Base-by-base conservation (phyloP, 2,888 invertebrate genomes). In the Cephus runcator region DNA sequence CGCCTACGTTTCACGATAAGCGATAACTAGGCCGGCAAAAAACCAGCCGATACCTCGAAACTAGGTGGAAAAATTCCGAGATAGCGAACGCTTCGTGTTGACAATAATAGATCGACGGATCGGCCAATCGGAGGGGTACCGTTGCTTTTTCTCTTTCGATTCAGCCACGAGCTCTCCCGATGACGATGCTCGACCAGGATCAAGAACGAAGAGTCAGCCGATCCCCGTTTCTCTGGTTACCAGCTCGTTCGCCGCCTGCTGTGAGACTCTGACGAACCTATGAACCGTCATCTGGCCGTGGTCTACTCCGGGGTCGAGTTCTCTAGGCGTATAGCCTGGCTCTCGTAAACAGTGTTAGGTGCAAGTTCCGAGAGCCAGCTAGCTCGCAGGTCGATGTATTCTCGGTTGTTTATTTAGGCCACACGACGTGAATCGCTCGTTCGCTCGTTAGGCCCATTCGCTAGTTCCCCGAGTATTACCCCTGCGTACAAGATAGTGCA, bases 361-460 rank as follows among this genome's bases (percentile, higher is more conserved):
- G 81, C 80, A 75, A 75, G 77, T 81, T 83, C 80, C 79, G 81
- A 83, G 83, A 81, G 81, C 82, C 82, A 82, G 80, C 82, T 83
- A 85, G 86, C 87, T 85, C 84, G 83, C 85, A 86, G 90, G 90
- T 90, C 91, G 89, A 89, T 91, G 91, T 91, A 91, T 91, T 91
- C 91, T 91, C 89, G 90, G 90, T 91, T 91, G 91, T 91, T 91
- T 91, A 91, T 91, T 91, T 91, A 91, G 91, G 91, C 89, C 91
- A 91, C 85, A 85, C 88, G 91, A 90, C 90, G 90, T 89, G 91
- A 90, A 90, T 89, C 87, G 88, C 84, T 86, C 84, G 87, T 83
- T 82, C 82, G 81, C 80, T 79, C 86, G 86, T 73, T 36, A 75
- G 75, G 56, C 23, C 56, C 23, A 56, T 56, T 56, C 23, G 56